phyloP scores from a whole-genome alignment of 2,113 vertebrate genomes.

The Hassar affinis region DNA sequence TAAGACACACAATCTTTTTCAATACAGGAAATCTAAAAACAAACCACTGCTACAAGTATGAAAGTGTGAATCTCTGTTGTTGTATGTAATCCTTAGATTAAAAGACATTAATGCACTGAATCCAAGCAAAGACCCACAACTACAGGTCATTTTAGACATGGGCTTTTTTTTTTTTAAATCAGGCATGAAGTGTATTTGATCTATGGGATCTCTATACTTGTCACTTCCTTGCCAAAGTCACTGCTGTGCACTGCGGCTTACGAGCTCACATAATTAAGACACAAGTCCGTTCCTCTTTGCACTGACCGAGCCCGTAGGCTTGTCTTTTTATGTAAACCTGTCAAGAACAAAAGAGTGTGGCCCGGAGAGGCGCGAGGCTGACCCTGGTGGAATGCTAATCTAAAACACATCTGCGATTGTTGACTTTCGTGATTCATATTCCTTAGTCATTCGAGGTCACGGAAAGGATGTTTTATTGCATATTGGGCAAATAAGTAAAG shows the following conservation, averaged over 20 bases:
- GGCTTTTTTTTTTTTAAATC: neutral
- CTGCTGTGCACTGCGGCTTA: neutral
- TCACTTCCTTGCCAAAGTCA: neutral
- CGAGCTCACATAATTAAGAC: conserved; percentile 8
- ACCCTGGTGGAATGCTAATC: conserved; percentile 1
- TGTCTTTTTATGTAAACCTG: conserved; percentile 43
- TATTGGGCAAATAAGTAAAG: neutral
- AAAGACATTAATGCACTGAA: neutral
- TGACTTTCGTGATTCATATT: neutral
- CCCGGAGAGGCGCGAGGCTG: neutral
- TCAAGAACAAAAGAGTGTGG: conserved; percentile 18
- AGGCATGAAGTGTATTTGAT: neutral
- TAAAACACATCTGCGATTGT: neutral
- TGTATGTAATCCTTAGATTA: neutral
- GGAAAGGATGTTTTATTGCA: neutral
- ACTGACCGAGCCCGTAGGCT: conserved; percentile 3
- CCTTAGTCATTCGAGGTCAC: neutral
- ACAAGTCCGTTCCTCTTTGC: conserved; percentile 13
- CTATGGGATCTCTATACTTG: neutral
- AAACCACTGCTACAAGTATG: too few species aligned
- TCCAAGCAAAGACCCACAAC: neutral
- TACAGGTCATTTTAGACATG: neutral
- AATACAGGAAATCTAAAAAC: neutral
- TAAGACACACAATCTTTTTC: neutral
- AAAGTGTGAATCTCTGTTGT: neutral